These are phyloP conservation scores for Perdita meconis DNA, from an alignment of 2,888 invertebrate species.

Conservation along the genomic window DNA sequence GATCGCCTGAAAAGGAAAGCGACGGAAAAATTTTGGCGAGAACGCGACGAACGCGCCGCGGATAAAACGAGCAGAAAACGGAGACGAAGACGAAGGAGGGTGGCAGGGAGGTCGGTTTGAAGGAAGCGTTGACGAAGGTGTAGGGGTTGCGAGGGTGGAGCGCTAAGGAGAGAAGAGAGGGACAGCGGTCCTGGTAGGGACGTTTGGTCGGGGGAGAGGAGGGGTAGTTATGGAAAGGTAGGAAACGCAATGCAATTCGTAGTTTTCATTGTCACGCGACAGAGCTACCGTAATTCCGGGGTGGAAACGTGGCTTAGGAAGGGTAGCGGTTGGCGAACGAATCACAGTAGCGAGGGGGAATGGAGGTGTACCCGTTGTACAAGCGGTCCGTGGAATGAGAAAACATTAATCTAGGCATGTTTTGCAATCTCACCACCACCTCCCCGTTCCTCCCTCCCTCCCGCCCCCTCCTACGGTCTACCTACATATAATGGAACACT, in stretches of 20 bases:
- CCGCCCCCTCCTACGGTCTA: slow-evolving; percentile 70
- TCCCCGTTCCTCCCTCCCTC: slow-evolving; percentile 50
- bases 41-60: too few relatives aligned
- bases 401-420: slow-evolving; percentile 84
- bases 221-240: slow-evolving; percentile 63
- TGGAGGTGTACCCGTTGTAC: slow-evolving; percentile 61
- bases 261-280: slow-evolving; percentile 77
- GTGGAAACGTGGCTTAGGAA: slow-evolving; percentile 63
- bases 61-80: background rate
- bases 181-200: background rate
- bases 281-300: slow-evolving; percentile 65
- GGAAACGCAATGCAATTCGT: slow-evolving; percentile 75
- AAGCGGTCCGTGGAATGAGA: slow-evolving; percentile 79
- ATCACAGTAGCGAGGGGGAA: slow-evolving; percentile 61
- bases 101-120: too few relatives aligned
- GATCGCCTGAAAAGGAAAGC: too few relatives aligned
- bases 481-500: slow-evolving; percentile 82
- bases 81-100: too few relatives aligned
- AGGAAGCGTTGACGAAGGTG: background rate
- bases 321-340: slow-evolving; percentile 64
- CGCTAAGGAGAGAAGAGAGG: background rate
- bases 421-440: slow-evolving; percentile 80
- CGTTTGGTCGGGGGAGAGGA: slow-evolving; percentile 5
- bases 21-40: too few relatives aligned
- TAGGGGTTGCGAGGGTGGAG: background rate